These are phyloP conservation scores for Alentia gelatinosa DNA, from an alignment of 2,888 invertebrate species.

Conservation along the genomic window DNA sequence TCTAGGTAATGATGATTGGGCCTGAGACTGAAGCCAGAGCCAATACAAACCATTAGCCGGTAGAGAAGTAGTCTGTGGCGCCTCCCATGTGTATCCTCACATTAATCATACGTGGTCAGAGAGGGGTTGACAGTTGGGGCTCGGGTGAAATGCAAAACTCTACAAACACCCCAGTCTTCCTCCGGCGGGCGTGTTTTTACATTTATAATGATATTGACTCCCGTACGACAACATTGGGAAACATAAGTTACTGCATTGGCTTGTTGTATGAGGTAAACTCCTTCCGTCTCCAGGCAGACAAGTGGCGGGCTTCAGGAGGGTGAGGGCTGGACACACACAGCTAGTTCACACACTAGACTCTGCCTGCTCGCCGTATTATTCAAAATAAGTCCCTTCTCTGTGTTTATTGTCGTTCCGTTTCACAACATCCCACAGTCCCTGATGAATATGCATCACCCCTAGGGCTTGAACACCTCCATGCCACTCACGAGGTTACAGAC, in stretches of 20 bases:
- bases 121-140: constrained; percentile 45
- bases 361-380: neutral
- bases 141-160: constrained; percentile 54
- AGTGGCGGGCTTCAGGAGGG: neutral
- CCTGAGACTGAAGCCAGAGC: neutral
- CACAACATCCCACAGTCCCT: neutral
- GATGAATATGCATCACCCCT: neutral
- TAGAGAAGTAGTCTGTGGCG: constrained; percentile 52
- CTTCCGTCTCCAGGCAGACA: neutral
- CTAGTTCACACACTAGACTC: neutral
- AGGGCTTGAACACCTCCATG: neutral
- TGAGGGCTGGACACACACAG: neutral
- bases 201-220: constrained; percentile 50
- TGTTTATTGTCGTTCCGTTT: neutral
- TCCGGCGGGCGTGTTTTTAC: constrained; percentile 8
- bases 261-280: neutral
- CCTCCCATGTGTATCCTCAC: constrained; percentile 40
- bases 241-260: constrained; percentile 41
- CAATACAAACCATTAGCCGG: constrained; percentile 56
- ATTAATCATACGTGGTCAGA: constrained; percentile 53
- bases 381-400: neutral
- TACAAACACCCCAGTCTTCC: constrained; percentile 29
- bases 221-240: constrained; percentile 28
- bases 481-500: neutral
- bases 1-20: constrained; percentile 54